Base-by-base conservation (phyloP, 2,113 vertebrate species). In the Tragelaphus scriptus region DNA sequence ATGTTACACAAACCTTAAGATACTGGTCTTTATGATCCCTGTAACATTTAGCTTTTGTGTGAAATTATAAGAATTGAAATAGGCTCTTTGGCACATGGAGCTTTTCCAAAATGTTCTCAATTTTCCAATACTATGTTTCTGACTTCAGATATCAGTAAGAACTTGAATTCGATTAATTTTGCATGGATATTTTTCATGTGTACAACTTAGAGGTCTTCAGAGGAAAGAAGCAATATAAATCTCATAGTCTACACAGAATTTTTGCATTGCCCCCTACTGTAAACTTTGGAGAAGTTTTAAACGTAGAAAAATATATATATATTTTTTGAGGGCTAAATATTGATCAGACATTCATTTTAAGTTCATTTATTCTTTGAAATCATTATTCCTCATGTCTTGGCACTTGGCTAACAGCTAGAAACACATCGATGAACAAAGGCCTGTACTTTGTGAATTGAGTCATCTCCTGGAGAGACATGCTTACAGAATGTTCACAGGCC, bases 171-270 rank as follows among this genome's bases (percentile, higher is more conserved):
- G 9, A 90, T 93, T 82, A 80, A 87, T 90, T 95, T 94, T 87
- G 5, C 28, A 59, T 88, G 21, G 88, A 32, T 82, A 32, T 85
- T 92, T 84, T 79, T 82, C 13, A 40, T 81, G 25, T 47, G 23
- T 8, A 65, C 5, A 82, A n/a, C 7, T 68, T 75, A 12, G 47
- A 87, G 23, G 3, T 88, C 90, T 87, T 95, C 71, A 92, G 65
- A 98, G 81, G 53, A 92, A 98, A 94, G 30, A 92, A 85, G 2
- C 28, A 55, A 61, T 85, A 85, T 75, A 95, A 87, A 87, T 92
- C 47, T 92, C 40, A 87, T 79, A 77, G 28, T 15, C 25, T 90
- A 15, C 49, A 26, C 6, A 13, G 91, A 95, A 68, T 51, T 77
- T 92, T 90, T 92, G 5, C 30, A 11, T 92, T 17, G 3, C 26